Base-by-base conservation (phyloP, 2,797 vertebrate species). In the Amniataba percoides region DNA sequence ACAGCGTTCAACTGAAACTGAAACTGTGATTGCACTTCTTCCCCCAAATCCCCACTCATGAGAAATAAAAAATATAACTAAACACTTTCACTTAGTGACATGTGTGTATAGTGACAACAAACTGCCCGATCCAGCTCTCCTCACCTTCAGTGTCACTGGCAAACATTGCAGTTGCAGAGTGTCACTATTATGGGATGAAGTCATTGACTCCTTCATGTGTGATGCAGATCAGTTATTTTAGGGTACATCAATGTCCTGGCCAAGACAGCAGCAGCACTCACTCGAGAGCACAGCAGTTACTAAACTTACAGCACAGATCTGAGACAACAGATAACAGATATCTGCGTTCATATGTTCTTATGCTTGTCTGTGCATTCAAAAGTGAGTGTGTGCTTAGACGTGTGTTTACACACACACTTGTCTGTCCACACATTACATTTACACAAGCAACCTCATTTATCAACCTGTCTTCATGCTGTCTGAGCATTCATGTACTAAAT, bases 401-500 rank as follows among this genome's bases (percentile, higher is more conserved):
- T 25, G 23, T 53, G 31, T 67, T 62, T n/a, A 39, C 63, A 56
- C 52, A 66, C 31, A 42, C 4, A 9, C 34, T 9, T 36, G 34
- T 36, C 34, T 3, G 5, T 39, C 42, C 55, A 18, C 71, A 60
- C 27, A 63, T 58, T 57, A 63, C 31, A 23, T 65, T 10, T 12
- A 39, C 18, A 9, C 31, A 12, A 63, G 6, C 34, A 36, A 36
- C 62, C 69, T 74, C 70, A 71, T 82, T 67, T 51, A 82, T 85
- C 73, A 85, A 66, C 49, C 72, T 4, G 51, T 77, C 77, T 21
- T 15, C 45, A 27, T 45, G 16, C 58, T 23, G 59, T 71, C 57
- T 48, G 58, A 57, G 53, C 55, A 45, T 65, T 77, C 64, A 71
- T 72, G 79, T 77, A 80, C 62, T 62, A 85, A 81, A 75, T 72